Evolutionary conservation across 1,140 invertebrate genomes (phyloP).

Genomic region (Anastrepha ludens): DNA sequence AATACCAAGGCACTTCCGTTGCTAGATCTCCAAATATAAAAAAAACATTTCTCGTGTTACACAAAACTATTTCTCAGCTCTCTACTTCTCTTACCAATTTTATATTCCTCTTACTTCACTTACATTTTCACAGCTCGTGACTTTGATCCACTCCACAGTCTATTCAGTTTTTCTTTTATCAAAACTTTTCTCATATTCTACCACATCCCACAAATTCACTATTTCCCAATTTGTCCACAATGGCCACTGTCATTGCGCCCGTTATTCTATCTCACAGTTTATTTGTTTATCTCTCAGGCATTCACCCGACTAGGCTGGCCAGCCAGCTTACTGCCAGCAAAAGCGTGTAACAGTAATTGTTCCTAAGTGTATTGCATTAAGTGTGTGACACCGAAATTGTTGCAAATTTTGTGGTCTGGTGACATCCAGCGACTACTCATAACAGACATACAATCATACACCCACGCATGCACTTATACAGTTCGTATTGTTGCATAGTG

Average conservation of each 20-base stretch:
- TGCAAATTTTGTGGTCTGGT: slow-evolving; percentile 45
- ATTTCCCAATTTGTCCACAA: not conserved
- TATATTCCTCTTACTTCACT: not conserved
- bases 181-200: not conserved
- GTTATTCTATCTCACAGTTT: slow-evolving; percentile 7
- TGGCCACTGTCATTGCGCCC: not conserved
- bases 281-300: not conserved
- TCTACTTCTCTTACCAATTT: no score
- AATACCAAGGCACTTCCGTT: no score
- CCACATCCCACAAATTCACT: not conserved
- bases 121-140: not conserved
- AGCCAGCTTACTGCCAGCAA: not conserved
- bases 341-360: slow-evolving; percentile 33
- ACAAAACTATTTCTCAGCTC: no score
- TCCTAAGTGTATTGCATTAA: slow-evolving; percentile 42
- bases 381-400: slow-evolving; percentile 18
- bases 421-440: not conserved
- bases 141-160: not conserved
- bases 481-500: not conserved
- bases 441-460: not conserved
- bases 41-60: no score
- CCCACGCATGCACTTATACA: not conserved
- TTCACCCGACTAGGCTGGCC: not conserved
- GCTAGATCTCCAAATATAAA: no score
- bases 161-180: not conserved